Base-by-base conservation (phyloP, 2,888 invertebrate genomes). In the Drosophila paramelanica region DNA sequence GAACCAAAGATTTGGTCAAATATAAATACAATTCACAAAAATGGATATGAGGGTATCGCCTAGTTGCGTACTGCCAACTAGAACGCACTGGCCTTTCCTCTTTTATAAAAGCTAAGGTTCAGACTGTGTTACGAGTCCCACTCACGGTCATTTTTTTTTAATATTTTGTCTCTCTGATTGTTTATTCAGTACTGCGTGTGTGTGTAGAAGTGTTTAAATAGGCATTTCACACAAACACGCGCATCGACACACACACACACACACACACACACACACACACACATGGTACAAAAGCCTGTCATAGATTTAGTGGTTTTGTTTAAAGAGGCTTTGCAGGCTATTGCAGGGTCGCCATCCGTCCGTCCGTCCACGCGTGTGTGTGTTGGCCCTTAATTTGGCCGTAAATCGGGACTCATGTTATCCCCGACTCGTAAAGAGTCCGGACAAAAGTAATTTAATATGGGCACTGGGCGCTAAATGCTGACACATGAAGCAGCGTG, bases 381-480 rank as follows among this genome's bases (percentile, higher is more conserved):
- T 17, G 17, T 17, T 45, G 51, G 39, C 20, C 42, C 55, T 50
- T 66, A 58, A 60, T 59, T 47, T 50, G 50, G 31, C 43, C 27
- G 41, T 59, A 56, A 68, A 73, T 88, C 73, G 87, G 77, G 69
- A 46, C 72, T 53, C 73, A 59, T 65, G 64, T 73, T 73, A 73
- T 57, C 31, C 45, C 11, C 43, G 66, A 56, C 83, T 75, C 83
- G 83, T 79, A 79, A 75, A 57, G 74, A 59, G 46, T 49, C 45
- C 59, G 74, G 64, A 65, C 56, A 66, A 65, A 67, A 67, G 84
- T 81, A 80, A 83, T 88, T 85, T 83, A 83, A 89, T 83, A 83
- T 83, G 65, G 76, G 46, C 52, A 55, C 73, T 51, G 68, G 67
- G 52, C 20, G 10, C 33, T 17, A n/a, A 13, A 25, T 56, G 52